phyloP scores from a whole-genome alignment of 2,888 invertebrate genomes.

The Tachystola acroxantha region DNA sequence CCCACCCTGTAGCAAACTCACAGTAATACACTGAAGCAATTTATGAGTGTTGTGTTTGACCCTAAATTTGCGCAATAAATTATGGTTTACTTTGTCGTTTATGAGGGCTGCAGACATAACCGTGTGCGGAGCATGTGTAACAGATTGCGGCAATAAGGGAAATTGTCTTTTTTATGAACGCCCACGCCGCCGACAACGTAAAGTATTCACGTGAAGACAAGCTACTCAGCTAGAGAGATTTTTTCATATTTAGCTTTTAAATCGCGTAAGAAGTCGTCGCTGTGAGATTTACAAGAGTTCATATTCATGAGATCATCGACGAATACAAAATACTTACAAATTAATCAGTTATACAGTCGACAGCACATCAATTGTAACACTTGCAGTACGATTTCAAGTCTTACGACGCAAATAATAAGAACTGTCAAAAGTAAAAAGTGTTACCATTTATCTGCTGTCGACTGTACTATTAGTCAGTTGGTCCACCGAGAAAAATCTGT shows the following conservation, averaged over 20 bases:
- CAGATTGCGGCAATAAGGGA: slow-evolving; percentile 77
- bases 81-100: slow-evolving; percentile 77
- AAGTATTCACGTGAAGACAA: slow-evolving; percentile 56
- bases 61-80: slow-evolving; percentile 74
- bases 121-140: slow-evolving; percentile 66
- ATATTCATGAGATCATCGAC: no score
- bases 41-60: slow-evolving; percentile 66
- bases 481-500: no score
- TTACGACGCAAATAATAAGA: no score
- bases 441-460: no score
- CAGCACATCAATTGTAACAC: no score
- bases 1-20: slow-evolving; percentile 12
- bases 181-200: slow-evolving; percentile 50
- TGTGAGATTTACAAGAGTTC: no score
- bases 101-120: slow-evolving; percentile 72
- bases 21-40: slow-evolving; percentile 61
- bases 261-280: no score
- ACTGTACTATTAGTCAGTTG: no score
- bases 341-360: no score
- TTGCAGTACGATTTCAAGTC: no score
- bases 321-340: no score
- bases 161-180: slow-evolving; percentile 78
- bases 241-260: slow-evolving; percentile 15
- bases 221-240: slow-evolving; percentile 29
- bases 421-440: no score